Evolutionary conservation across 2,113 vertebrate genomes (phyloP), one percentile per base, ranked within the genome.

Genomic region (Martes martes): DNA sequence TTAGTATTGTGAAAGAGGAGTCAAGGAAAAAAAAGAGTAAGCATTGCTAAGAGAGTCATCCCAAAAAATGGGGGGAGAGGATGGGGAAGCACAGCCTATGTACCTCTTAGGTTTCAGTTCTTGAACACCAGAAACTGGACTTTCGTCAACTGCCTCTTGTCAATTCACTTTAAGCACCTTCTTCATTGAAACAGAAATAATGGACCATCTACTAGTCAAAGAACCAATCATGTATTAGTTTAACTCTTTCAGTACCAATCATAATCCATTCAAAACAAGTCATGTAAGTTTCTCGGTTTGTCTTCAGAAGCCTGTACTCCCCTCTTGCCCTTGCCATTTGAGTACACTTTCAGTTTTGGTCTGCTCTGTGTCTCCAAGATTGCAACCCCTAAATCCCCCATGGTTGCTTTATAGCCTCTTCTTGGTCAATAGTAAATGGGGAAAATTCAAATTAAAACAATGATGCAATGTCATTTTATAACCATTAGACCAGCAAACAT

Each of bases 381-480:
- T 31, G 26, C 42, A 28, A 45, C 4, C 73, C 73, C 73, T 42
- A 74, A 78, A 4, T 47, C 26, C 26, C 45, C 74, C 42, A 15
- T 5, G 42, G 42, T 78, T 78, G 42, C 42, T 31, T 31, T 18
- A 31, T 47, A 47, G 24, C 42, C 26, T 31, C 42, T 78, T 47
- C 42, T 78, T 47, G 42, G 74, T 91, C 26, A 50, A 50, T 73
- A 79, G 23, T 31, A 95, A 96, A 85, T 79, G 18, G 52, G 14
- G 9, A 26, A 61, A 86, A 78, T 79, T 97, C 42, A 94, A 87
- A 89, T 63, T 67, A 67, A 97, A 96, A 79, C 82, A 91, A 78
- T 10, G 23, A 86, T 57, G 39, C 39, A 52, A 16, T 74, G 33
- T 33, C 18, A 74, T 91, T 95, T 81, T 55, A 76, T 85, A 91